Percentiles rank a stretch among this genome's conserved stretches.
Evolutionary conservation across 1,140 invertebrate species (phyloP).

Genomic region (Tetramorium parvispinum): DNA sequence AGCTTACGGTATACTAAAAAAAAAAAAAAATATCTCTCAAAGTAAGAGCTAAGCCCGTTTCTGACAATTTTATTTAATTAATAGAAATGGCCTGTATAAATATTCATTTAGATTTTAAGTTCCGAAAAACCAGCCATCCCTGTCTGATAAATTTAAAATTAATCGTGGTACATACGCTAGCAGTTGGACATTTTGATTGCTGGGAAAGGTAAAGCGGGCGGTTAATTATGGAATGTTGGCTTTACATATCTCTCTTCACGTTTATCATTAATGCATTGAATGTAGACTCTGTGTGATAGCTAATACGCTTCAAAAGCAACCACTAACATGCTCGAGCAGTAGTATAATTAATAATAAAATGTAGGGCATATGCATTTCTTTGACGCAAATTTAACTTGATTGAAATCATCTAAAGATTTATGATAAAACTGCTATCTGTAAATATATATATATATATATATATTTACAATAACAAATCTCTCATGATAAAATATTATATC

Average conservation of each 20-base stretch:
- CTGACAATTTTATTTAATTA: not conserved
- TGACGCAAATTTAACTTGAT: not conserved
- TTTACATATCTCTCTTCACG: not conserved
- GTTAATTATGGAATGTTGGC: conserved; percentile 12
- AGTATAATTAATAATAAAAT: conserved; percentile 19
- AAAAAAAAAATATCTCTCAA: not conserved
- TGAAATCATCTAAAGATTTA: not conserved
- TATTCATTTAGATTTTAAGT: not conserved
- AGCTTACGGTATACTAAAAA: not conserved
- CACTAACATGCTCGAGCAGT: not conserved
- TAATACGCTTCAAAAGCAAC: not conserved
- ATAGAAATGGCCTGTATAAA: not conserved
- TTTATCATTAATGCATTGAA: conserved; percentile 15
- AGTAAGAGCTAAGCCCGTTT: not conserved
- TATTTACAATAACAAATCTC: not conserved
- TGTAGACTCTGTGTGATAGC: not conserved
- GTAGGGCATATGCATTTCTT: not conserved
- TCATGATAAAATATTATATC: not conserved
- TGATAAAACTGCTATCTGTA: not conserved
- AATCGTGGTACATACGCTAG: not conserved
- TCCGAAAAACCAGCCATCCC: not conserved
- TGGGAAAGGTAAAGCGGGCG: not conserved
- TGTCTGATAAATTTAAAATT: not conserved
- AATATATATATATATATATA: not conserved
- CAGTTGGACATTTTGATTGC: not conserved